Percentiles rank a stretch among this genome's conserved stretches.
phyloP scores from a whole-genome alignment of 2,113 vertebrate species.

The Seriola dumerili region DNA sequence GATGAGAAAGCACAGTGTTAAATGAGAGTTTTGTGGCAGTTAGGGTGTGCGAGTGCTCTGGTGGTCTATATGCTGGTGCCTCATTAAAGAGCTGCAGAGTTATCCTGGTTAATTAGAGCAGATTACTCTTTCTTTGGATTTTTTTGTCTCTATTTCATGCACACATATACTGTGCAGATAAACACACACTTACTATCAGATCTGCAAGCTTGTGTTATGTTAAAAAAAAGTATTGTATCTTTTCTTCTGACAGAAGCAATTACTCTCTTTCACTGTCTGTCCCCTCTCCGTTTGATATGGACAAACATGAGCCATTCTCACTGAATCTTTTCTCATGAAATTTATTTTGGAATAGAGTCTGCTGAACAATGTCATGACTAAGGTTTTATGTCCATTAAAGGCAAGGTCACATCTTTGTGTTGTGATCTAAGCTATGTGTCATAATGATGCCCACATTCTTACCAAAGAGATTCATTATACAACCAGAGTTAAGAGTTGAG shows the following conservation, averaged over 20 bases:
- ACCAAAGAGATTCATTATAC: not conserved
- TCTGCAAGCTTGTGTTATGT: constrained; percentile 24
- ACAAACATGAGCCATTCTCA: constrained; percentile 10
- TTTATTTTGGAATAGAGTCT: not conserved
- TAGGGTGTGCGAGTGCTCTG: not conserved
- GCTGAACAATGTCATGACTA: not conserved
- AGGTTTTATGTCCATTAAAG: not conserved
- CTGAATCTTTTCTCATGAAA: not conserved
- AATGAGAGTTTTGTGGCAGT: constrained; percentile 43
- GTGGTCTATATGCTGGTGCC: constrained; percentile 27
- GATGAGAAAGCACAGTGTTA: constrained; percentile 58
- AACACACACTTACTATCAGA: constrained; percentile 23
- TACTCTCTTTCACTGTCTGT: not conserved
- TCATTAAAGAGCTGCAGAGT: constrained; percentile 68
- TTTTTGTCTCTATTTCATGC: constrained; percentile 24
- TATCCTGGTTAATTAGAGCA: constrained; percentile 57
- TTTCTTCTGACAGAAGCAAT: constrained; percentile 13
- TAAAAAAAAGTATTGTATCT: constrained; percentile 31
- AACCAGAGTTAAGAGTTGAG: not conserved
- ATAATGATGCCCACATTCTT: not conserved
- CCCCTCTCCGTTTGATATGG: not conserved
- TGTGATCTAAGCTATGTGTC: not conserved
- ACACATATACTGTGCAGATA: constrained; percentile 2
- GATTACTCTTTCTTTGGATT: constrained; percentile 48
- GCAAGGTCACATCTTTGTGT: not conserved